phyloP scores from a whole-genome alignment of 2,888 invertebrate genomes.

The Dynastes maya region DNA sequence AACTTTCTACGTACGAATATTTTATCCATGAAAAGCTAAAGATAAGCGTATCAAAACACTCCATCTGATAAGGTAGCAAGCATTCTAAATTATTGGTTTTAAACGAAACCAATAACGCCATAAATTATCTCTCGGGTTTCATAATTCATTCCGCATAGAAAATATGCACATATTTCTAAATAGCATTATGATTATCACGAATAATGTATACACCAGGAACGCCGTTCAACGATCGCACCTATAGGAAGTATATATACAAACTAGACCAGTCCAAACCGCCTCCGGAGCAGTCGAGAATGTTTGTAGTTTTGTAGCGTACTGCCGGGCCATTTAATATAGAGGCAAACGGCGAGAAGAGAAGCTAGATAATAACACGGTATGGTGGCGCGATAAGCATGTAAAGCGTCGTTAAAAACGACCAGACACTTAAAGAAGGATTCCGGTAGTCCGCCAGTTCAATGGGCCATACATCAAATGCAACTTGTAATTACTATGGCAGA shows the following conservation, averaged over 20 bases:
- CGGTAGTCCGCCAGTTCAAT: conserved; percentile 57
- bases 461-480: conserved; percentile 57
- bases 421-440: conserved; percentile 55
- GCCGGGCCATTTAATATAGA: conserved; percentile 37
- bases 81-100: conserved; percentile 23
- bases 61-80: conserved; percentile 14
- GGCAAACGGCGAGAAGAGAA: conserved; percentile 33
- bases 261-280: conserved; percentile 15
- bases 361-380: conserved; percentile 52
- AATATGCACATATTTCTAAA: conserved; percentile 31
- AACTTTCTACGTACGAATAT: conserved; percentile 5
- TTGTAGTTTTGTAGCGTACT: conserved; percentile 27
- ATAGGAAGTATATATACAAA: conserved; percentile 37
- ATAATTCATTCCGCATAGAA: conserved; percentile 3
- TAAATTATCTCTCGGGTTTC: conserved; percentile 18
- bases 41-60: background rate
- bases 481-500: conserved; percentile 56
- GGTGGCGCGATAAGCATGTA: conserved; percentile 54
- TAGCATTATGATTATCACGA: conserved; percentile 21
- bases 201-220: conserved; percentile 27
- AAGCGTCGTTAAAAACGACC: conserved; percentile 54
- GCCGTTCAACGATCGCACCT: background rate
- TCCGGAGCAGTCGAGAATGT: conserved; percentile 18
- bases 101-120: conserved; percentile 31
- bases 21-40: background rate